Conservation (phyloP, 2,113 vertebrate species). For the Potamarius usumacintae region DNA sequence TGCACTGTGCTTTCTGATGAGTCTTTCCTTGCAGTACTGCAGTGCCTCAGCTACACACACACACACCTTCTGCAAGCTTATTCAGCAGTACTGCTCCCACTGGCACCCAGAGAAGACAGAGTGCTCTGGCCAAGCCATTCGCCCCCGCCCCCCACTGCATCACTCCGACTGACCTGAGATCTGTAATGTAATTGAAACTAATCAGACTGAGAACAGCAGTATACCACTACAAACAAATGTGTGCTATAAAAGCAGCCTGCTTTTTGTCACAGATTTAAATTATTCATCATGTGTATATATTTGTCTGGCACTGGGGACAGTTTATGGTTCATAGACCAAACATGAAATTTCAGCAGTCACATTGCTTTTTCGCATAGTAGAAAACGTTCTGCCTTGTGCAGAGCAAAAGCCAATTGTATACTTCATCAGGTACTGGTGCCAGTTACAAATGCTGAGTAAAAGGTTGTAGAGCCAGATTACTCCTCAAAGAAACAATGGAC, state of each 20-base stretch:
- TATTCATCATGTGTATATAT: neutral
- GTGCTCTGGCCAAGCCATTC: conserved; percentile 28
- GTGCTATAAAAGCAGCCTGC: neutral
- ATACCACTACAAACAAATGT: neutral
- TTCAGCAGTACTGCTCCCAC: conserved; percentile 67
- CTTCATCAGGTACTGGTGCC: neutral
- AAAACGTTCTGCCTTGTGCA: neutral
- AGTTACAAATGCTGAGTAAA: conserved; percentile 23
- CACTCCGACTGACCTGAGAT: conserved; percentile 9
- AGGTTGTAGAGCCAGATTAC: conserved; percentile 11
- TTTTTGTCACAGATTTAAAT: conserved; percentile 23
- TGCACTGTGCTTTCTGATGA: conserved; percentile 54
- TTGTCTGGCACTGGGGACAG: neutral
- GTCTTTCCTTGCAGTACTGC: conserved; percentile 68
- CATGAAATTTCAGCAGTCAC: neutral
- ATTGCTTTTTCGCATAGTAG: neutral
- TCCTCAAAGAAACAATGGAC: conserved; percentile 1
- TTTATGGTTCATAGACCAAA: neutral
- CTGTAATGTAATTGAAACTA: neutral
- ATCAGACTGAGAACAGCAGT: neutral
- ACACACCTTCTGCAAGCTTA: conserved; percentile 57
- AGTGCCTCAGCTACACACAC: conserved; percentile 64
- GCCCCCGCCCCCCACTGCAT: neutral
- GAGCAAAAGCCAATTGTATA: neutral
- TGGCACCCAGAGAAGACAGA: conserved; percentile 56